Percentiles rank a stretch among this genome's conserved stretches.
Conservation (phyloP, 2,113 vertebrate species). For the Puntigrus tetrazona region DNA sequence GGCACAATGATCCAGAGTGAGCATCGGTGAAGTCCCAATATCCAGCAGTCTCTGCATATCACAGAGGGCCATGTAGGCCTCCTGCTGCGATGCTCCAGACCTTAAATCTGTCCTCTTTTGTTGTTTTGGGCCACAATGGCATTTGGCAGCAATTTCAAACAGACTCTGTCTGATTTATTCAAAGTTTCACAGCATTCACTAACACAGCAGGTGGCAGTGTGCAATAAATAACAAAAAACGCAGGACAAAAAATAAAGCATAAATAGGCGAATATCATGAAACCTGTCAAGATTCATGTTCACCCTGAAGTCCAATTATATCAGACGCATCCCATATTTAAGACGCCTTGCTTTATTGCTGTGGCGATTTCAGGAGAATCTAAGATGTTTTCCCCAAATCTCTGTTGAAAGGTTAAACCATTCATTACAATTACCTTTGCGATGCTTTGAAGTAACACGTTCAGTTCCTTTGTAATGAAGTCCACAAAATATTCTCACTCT, state of each 20-base stretch:
- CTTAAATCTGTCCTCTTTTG: conserved; percentile 17
- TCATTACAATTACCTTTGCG: not conserved
- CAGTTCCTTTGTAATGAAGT: conserved; percentile 1
- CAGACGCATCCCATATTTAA: not conserved
- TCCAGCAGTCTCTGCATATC: not conserved
- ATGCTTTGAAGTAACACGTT: not conserved
- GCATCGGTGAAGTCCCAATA: conserved; percentile 19
- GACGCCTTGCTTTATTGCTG: not conserved
- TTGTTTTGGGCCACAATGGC: conserved; percentile 3
- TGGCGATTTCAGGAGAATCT: not conserved
- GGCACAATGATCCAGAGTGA: conserved; percentile 21
- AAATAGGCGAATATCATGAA: not conserved
- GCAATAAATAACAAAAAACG: conserved; percentile 13
- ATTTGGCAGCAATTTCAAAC: conserved; percentile 11
- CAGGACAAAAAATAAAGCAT: not conserved
- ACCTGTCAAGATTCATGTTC: not conserved
- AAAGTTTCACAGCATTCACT: not conserved
- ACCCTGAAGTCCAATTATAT: not conserved
- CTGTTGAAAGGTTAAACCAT: not conserved
- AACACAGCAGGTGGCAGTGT: conserved; percentile 2
- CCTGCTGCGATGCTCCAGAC: not conserved
- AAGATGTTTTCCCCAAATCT: not conserved
- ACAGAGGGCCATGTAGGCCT: not conserved
- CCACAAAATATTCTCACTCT: not conserved
- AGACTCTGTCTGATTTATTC: not conserved